Percentiles rank a stretch among this genome's conserved stretches.
Evolutionary conservation across 2,113 vertebrate genomes (phyloP).

Genomic region (Nycticebus coucang): DNA sequence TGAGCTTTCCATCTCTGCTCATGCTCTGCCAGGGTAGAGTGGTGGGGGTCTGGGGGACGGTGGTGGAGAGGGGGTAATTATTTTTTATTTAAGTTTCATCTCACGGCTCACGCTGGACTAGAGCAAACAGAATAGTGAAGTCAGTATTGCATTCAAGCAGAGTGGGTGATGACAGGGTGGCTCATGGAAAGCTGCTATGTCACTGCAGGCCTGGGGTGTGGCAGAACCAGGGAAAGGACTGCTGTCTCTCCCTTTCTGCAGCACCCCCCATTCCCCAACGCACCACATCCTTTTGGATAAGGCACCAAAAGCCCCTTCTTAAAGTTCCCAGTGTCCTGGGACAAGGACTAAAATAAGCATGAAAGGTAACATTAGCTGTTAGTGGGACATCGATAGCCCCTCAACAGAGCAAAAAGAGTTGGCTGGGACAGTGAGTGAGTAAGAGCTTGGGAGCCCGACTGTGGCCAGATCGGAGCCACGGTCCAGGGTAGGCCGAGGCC

Average conservation of each 20-base stretch:
- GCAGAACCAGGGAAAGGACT: background rate
- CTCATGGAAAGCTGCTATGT: background rate
- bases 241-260: background rate
- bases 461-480: background rate
- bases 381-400: background rate
- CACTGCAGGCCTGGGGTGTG: background rate
- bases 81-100: background rate
- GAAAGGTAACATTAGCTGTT: background rate
- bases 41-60: background rate
- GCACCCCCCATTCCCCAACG: background rate
- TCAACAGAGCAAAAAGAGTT: background rate
- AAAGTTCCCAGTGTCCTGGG: background rate
- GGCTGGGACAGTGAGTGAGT: background rate
- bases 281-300: background rate
- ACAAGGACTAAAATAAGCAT: background rate
- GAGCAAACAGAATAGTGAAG: background rate
- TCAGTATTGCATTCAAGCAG: background rate
- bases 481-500: background rate
- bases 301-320: background rate
- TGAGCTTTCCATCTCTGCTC: constrained; percentile 69
- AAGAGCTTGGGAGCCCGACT: background rate
- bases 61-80: background rate
- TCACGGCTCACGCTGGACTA: background rate
- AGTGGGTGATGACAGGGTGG: background rate
- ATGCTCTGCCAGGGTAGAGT: background rate